Base-by-base conservation (phyloP, 2,888 invertebrate genomes). In the Ecdyonurus torrentis region DNA sequence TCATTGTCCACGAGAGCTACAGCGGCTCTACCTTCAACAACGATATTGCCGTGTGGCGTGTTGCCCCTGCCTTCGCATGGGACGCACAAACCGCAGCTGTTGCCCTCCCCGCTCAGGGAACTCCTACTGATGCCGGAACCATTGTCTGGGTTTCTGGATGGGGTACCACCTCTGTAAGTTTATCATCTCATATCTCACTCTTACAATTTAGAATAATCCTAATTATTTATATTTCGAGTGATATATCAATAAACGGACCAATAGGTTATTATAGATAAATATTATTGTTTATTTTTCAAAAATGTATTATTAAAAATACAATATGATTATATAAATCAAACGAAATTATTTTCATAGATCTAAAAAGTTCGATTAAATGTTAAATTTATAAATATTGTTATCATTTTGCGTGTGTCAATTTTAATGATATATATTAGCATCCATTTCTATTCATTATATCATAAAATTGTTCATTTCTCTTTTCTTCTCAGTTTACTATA, bases 71-170 rank as follows among this genome's bases (percentile, higher is more conserved):
- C 5, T 79, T 87, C 1, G 73, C 77, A 59, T 78, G 85, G 65
- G 76, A 76, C 55, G 81, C 80, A 50, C 71, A 81, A 2, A 74
- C 90, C 65, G 80, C 85, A 62, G 91, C 92, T 0, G 91, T 87
- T 1, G 92, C 92, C 70, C 75, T 92, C 0, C 87, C 92, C 0
- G 76, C 80, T 0, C 69, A 74, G 63, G 81, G 83, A 65, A 74
- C 77, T 64, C 15, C 50, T 50, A 5, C 55, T 20, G 20, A 7
- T 20, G 18, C 50, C 18, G 55, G 55, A 18, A 55, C 55, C 55
- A 5, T 22, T 5, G n/a, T n/a, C 15, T 22, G n/a, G n/a, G 70
- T 72, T 23, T 71, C 72, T 53, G 72, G 72, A 62, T 72, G 72
- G 72, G 72, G 72, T 19, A 63, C 67, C 69, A 69, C 74, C 2